Conservation (phyloP, 2,113 vertebrate species). For the Festucalex cinctus region DNA sequence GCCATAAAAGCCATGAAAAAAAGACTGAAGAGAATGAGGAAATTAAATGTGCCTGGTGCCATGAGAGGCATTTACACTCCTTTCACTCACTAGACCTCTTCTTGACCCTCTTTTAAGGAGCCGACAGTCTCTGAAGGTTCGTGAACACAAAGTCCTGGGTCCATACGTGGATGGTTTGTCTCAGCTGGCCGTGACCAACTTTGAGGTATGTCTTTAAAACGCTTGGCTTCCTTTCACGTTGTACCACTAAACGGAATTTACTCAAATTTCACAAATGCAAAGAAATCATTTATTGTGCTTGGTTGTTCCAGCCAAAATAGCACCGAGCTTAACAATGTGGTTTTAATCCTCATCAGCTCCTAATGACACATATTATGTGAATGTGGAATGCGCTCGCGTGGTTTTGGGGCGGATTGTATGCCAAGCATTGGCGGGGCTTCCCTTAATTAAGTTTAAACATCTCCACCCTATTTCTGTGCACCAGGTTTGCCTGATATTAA, state of each 20-base stretch:
- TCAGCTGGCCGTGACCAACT: conserved; percentile 92
- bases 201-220: conserved; percentile 80
- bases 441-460: conserved; percentile 55
- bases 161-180: conserved; percentile 96
- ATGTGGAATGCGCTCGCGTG: conserved; percentile 37
- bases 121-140: conserved; percentile 92
- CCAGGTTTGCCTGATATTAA: conserved; percentile 38
- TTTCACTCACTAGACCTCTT: conserved; percentile 4
- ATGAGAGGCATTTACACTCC: not conserved
- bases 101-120: conserved; percentile 65
- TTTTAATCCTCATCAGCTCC: conserved; percentile 21
- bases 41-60: not conserved
- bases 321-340: not conserved
- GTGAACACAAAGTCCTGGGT: conserved; percentile 96
- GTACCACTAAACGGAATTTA: not conserved
- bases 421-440: conserved; percentile 51
- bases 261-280: conserved; percentile 12
- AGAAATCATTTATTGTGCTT: conserved; percentile 9
- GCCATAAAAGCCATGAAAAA: not conserved
- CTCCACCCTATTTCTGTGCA: conserved; percentile 58
- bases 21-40: not conserved
- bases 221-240: conserved; percentile 3
- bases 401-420: conserved; percentile 34
- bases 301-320: conserved; percentile 1
- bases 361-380: conserved; percentile 33